Conservation (phyloP, 2,113 vertebrate genomes). For the Quiscalus mexicanus region DNA sequence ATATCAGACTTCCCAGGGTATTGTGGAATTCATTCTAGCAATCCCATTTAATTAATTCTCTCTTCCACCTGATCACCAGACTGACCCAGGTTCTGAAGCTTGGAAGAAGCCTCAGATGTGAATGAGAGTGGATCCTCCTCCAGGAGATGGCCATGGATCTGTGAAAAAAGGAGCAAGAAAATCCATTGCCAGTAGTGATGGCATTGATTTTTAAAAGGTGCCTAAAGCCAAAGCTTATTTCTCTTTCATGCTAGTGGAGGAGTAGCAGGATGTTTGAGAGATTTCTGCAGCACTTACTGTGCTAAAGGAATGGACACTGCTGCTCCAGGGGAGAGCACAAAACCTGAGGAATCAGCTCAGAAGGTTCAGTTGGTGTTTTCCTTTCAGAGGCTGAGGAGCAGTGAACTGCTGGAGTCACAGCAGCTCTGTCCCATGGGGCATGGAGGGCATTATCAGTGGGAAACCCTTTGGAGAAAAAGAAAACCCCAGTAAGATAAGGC, state of each 20-base stretch:
- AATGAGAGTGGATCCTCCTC: not conserved
- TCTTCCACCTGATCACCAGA: not conserved
- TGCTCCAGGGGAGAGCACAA: not conserved
- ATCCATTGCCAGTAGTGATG: not conserved
- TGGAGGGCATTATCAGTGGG: not conserved
- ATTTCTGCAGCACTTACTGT: not conserved
- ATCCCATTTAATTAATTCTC: slow-evolving; percentile 24
- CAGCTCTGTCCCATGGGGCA: not conserved
- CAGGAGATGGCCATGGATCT: not conserved
- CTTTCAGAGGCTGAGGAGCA: not conserved
- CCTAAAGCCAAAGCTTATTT: not conserved
- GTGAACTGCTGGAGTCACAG: not conserved
- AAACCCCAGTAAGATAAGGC: not conserved
- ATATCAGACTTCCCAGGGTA: slow-evolving; percentile 44
- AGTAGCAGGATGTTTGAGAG: not conserved
- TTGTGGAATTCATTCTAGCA: slow-evolving; percentile 41
- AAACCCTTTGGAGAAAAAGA: not conserved
- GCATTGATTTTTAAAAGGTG: not conserved
- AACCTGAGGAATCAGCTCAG: not conserved
- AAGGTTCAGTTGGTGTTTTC: not conserved
- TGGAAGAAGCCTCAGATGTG: not conserved
- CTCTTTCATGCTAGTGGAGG: not conserved
- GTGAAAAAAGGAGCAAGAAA: not conserved
- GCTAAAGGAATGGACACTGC: not conserved
- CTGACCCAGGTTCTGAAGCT: not conserved